Base-by-base conservation (phyloP, 2,797 vertebrate species). In the Lagorchestes hirsutus region DNA sequence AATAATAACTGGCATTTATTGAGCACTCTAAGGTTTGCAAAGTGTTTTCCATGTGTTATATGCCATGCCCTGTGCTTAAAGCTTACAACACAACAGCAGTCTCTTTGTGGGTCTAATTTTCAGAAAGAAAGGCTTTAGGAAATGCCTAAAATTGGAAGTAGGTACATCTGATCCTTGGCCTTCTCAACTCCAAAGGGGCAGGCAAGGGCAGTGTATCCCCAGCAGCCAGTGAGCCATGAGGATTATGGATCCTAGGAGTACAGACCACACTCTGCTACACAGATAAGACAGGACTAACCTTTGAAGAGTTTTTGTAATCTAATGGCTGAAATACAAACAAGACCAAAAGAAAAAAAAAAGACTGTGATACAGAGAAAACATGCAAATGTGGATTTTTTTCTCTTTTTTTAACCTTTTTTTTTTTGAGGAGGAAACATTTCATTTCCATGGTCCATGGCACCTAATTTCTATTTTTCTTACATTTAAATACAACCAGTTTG, bases 251-350 rank as follows among this genome's bases (percentile, higher is more conserved):
- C 62, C 57, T 9, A 3, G 2, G 5, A 24, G 34, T 14, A 8
- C 29, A 11, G 46, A 50, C 50, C 13, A 3, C 40, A 52, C 40
- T 52, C 29, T 91, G 55, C 18, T 56, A 56, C 16, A 95, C 59
- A 95, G 54, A 59, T 29, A 12, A 87, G 8, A 40, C 11, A 57
- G 54, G 34, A 50, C 59, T 56, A 1, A 31, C 28, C 92, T 67
- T 74, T 58, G 90, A 40, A 46, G 40, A 95, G 92, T 34, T 34
- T 93, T 95, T 91, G 92, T 56, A 27, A 87, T 87, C 40, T 50
- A 50, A 50, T 50, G 74, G 22, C 50, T 87, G 74, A 46, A 87
- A 24, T 8, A 40, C n/a, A 40, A 82, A 82, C 8, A 46, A 82
- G 67, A 10, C 67, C 52, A 96, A 94, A 94, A 50, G 27, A 56